A percentile compares a stretch with the other conserved stretches of the same genome.
phyloP scores from a whole-genome alignment of 2,113 vertebrate species.

The Zootoca vivipara region DNA sequence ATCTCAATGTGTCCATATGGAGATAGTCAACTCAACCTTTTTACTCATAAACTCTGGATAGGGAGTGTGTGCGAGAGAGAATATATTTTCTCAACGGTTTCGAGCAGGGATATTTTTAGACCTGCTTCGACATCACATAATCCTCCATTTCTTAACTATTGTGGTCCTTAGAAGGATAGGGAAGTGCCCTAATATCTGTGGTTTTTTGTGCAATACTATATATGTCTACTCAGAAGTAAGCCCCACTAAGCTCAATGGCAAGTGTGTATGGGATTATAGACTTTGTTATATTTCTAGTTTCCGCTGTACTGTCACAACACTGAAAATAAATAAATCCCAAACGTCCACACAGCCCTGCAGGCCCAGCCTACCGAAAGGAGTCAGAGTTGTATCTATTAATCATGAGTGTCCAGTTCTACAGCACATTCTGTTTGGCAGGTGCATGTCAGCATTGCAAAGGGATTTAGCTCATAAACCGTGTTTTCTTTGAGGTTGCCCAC shows the following conservation, averaged over 20 bases:
- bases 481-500: constrained; percentile 29
- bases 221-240: background rate
- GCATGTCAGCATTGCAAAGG: constrained; percentile 18
- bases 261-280: background rate
- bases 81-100: background rate
- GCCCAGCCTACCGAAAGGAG: constrained; percentile 8
- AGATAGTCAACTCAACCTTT: constrained; percentile 32
- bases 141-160: constrained; percentile 16
- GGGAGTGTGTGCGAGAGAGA: background rate
- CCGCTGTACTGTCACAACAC: constrained; percentile 37
- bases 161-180: background rate
- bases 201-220: constrained; percentile 6
- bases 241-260: background rate
- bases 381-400: constrained; percentile 46
- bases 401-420: constrained; percentile 28
- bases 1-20: constrained; percentile 21
- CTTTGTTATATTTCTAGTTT: constrained; percentile 12
- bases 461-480: constrained; percentile 21
- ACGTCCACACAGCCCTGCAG: background rate
- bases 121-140: constrained; percentile 5
- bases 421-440: constrained; percentile 38
- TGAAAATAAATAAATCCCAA: constrained; percentile 56
- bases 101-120: constrained; percentile 5
- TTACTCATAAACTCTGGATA: background rate
- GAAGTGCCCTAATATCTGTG: background rate